Evolutionary conservation across 2,888 invertebrate species (phyloP), one percentile per base, ranked within the genome.

Genomic region (Tiliacea citrago): DNA sequence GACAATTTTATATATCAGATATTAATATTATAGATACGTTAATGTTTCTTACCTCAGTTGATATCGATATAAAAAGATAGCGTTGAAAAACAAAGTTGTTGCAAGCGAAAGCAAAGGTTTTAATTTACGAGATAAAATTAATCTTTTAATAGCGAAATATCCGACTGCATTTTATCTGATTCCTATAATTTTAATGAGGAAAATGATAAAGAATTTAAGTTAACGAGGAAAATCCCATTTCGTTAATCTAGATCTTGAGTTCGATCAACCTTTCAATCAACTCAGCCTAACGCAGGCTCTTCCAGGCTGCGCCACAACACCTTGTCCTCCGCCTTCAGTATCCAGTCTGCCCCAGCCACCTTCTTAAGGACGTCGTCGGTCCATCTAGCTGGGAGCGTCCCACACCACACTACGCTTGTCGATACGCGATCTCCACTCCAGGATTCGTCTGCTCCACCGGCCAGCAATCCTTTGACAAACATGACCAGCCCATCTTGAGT

Each of bases 71-170:
- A 58, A 29, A 29, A 65, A 68, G 53, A 82, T 68, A 55, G 47
- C 5, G 35, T 47, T 16, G 9, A 63, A 82, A 77, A 63, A 67
- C 39, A 53, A 65, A 62, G 35, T 63, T 49, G 9, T 55, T 61
- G 58, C 77, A 39, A 67, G 16, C 16, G 3, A 75, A 53, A 29
- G 57, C 21, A 53, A 63, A 63, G 57, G 57, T 68, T 68, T 82
- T 13, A 51, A 67, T 51, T 62, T 8, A 42, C 16, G 29, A 62
- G 82, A 82, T 82, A 58, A 82, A 58, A 35, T 53, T 79, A 58
- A 79, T 82, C 77, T 58, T 51, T 68, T 63, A 58, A 58, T 82
- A 68, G 42, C 16, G 57, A n/a, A n/a, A 77, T 62, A 68, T 68
- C 10, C 21, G 45, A 18, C 29, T 42, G 13, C 7, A 16, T 1